phyloP scores from a whole-genome alignment of 2,888 invertebrate species.

The Eupithecia dodoneata region DNA sequence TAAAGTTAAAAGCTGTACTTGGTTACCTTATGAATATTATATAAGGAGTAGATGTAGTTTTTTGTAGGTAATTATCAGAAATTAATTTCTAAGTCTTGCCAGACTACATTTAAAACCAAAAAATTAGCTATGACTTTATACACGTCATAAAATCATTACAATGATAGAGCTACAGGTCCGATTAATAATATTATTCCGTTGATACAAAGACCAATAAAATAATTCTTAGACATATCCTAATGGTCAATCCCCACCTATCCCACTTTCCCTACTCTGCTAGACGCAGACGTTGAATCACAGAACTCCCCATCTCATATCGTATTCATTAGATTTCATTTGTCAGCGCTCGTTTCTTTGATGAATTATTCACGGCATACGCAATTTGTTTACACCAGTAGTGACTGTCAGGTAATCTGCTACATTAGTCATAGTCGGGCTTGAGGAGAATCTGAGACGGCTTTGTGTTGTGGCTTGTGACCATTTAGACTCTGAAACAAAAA shows the following conservation, averaged over 20 bases:
- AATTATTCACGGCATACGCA: slow-evolving; percentile 75
- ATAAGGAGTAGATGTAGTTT: not conserved
- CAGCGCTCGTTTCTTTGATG: slow-evolving; percentile 77
- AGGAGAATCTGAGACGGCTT: slow-evolving; percentile 8
- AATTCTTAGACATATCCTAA: not conserved
- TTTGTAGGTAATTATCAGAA: not conserved
- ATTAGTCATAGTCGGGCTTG: slow-evolving; percentile 42
- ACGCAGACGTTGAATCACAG: slow-evolving; percentile 60
- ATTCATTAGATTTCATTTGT: slow-evolving; percentile 83
- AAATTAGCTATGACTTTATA: not conserved
- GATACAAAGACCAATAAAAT: no score
- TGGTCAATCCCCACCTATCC: not conserved
- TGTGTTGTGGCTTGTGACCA: slow-evolving; percentile 1
- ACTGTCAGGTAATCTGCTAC: slow-evolving; percentile 36
- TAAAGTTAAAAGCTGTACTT: not conserved
- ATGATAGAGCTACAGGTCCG: not conserved
- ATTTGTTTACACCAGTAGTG: slow-evolving; percentile 70
- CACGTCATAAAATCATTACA: not conserved
- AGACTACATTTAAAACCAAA: no score
- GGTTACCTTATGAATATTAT: not conserved
- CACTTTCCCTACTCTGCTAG: slow-evolving; percentile 34
- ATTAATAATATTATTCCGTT: no score
- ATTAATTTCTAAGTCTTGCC: no score
- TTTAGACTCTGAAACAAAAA: slow-evolving; percentile 2
- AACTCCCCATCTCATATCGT: slow-evolving; percentile 72